Evolutionary conservation across 2,113 vertebrate genomes (phyloP).

Genomic region (Ptychochromis oligacanthus): DNA sequence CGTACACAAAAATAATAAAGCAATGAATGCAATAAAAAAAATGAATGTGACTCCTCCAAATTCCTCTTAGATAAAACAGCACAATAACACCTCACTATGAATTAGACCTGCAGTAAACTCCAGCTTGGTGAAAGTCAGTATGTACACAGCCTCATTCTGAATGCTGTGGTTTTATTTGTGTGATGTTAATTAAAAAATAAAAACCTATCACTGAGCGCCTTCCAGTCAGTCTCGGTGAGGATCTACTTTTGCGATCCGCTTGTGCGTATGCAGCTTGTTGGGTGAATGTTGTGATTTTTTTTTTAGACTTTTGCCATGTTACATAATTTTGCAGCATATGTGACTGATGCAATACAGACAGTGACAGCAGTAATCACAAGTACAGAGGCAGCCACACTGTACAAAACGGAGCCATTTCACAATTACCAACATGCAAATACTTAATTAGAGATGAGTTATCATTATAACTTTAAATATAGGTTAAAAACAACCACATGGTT

Average conservation of each 20-base stretch:
- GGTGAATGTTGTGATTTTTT: not conserved
- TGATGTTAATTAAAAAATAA: not conserved
- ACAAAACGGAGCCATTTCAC: not conserved
- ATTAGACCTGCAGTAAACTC: conserved; percentile 14
- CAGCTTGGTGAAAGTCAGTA: conserved; percentile 3
- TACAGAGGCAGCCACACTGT: not conserved
- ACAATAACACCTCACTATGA: not conserved
- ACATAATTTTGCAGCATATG: conserved; percentile 31
- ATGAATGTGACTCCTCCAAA: conserved; percentile 7
- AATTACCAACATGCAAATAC: not conserved
- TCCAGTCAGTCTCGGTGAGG: not conserved
- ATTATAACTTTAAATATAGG: not conserved
- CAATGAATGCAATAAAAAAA: conserved; percentile 7
- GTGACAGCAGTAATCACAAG: conserved; percentile 41
- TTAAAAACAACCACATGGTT: not conserved
- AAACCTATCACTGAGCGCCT: not conserved
- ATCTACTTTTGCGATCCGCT: not conserved
- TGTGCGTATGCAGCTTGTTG: not conserved
- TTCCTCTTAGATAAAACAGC: conserved; percentile 4
- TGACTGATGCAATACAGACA: conserved; percentile 53
- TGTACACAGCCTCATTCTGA: not conserved
- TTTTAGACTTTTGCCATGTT: conserved; percentile 7
- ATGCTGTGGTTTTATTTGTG: not conserved
- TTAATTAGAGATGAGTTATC: not conserved
- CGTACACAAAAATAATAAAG: conserved; percentile 24